phyloP scores from a whole-genome alignment of 2,797 vertebrate genomes.

The Sebastes matsubarae region DNA sequence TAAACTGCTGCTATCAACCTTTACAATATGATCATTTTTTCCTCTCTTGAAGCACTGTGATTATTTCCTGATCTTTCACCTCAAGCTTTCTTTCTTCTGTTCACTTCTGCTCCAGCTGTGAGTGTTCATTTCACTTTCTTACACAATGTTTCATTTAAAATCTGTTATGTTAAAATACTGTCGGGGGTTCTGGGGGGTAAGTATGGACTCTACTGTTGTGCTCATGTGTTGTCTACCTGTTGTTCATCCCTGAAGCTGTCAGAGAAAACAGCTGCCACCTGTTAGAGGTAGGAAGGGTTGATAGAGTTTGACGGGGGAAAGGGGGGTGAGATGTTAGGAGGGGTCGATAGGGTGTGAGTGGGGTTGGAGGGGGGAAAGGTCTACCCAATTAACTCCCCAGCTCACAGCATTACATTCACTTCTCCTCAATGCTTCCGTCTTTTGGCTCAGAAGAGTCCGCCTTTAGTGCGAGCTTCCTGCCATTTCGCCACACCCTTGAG shows the following conservation, averaged over 20 bases:
- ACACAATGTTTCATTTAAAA: background rate
- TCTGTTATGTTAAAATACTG: background rate
- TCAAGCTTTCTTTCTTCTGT: background rate
- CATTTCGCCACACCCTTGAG: too few species aligned
- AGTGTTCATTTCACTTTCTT: background rate
- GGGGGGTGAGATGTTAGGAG: too few species aligned
- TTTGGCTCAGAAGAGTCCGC: too few species aligned
- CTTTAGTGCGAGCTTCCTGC: too few species aligned
- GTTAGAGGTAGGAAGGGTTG: background rate
- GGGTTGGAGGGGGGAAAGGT: background rate
- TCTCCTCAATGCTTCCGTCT: background rate
- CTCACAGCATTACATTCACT: background rate
- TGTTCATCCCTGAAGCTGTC: background rate
- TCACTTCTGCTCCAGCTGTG: background rate
- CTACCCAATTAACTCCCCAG: too few species aligned
- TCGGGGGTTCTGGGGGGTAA: background rate
- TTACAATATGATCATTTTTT: background rate
- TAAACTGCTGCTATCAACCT: background rate
- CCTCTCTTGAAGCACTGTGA: background rate
- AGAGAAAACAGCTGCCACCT: background rate
- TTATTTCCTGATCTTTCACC: background rate
- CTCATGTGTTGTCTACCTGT: background rate
- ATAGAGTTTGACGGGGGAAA: too few species aligned
- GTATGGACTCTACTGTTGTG: background rate
- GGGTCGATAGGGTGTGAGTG: background rate